These are phyloP conservation scores for Mayetiola destructor DNA, from an alignment of 2,888 invertebrate species.

Conservation along the genomic window DNA sequence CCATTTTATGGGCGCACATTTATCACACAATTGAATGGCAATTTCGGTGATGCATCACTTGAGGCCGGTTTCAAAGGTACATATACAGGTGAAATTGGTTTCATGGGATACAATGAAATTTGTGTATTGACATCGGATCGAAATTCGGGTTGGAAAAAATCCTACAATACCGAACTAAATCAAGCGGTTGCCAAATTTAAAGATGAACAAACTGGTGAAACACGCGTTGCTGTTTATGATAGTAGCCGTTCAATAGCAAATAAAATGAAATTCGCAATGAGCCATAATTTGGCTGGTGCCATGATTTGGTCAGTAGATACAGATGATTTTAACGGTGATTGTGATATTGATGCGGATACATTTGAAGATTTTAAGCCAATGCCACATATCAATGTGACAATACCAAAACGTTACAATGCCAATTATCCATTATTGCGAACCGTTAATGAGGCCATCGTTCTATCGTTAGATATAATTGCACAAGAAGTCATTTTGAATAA, in stretches of 20 bases:
- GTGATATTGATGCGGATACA: constrained; percentile 38
- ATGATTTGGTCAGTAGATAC: constrained; percentile 88
- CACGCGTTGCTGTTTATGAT: constrained; percentile 59
- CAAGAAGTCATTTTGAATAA: constrained; percentile 39
- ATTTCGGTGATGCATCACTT: constrained; percentile 35
- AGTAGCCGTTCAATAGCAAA: constrained; percentile 55
- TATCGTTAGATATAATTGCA: constrained; percentile 38
- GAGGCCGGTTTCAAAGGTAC: constrained; percentile 60
- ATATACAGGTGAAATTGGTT: constrained; percentile 62
- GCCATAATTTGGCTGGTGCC: constrained; percentile 54
- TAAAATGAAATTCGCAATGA: constrained; percentile 56
- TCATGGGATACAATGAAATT: constrained; percentile 80
- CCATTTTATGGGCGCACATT: constrained; percentile 77
- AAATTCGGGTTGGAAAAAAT: constrained; percentile 46
- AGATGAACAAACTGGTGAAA: constrained; percentile 45
- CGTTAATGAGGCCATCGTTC: constrained; percentile 50
- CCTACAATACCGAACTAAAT: constrained; percentile 50
- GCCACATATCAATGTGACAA: constrained; percentile 20
- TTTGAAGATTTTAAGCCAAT: constrained; percentile 36
- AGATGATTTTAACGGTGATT: constrained; percentile 67
- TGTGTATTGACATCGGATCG: constrained; percentile 46
- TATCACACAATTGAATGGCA: constrained; percentile 30
- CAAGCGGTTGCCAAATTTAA: constrained; percentile 37
- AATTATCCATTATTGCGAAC: constrained; percentile 59
- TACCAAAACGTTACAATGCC: constrained; percentile 27